These are phyloP conservation scores for Hoplias malabaricus DNA, from an alignment of 2,113 vertebrate species.

Conservation along the genomic window DNA sequence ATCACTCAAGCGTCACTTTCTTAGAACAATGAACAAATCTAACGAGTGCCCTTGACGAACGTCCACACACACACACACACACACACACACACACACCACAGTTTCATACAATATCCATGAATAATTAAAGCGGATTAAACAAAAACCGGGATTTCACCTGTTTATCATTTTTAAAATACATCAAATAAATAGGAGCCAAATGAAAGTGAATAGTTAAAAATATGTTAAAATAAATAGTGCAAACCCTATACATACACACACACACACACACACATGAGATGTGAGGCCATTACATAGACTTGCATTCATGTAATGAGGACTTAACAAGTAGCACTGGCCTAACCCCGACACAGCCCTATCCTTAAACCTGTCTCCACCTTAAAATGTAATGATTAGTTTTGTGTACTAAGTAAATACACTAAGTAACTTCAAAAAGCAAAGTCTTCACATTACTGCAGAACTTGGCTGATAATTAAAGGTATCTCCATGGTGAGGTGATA, in stretches of 20 bases:
- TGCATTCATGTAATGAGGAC: no score
- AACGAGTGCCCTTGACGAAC: conserved; percentile 50
- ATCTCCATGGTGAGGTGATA: conserved; percentile 21
- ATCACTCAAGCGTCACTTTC: conserved; percentile 45
- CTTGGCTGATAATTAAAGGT: neutral
- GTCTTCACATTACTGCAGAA: conserved; percentile 5
- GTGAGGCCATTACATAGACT: no score
- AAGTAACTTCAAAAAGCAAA: neutral
- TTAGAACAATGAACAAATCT: conserved; percentile 53
- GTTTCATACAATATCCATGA: conserved; percentile 53
- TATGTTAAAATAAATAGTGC: conserved; percentile 13
- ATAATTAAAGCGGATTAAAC: conserved; percentile 60
- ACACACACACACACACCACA: conserved; percentile 48
- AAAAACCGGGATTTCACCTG: conserved; percentile 58
- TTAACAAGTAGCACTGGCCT: no score
- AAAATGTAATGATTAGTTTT: no score
- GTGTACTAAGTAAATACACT: no score
- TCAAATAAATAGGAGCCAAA: conserved; percentile 56
- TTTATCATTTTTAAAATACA: conserved; percentile 49
- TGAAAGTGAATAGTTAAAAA: conserved; percentile 46
- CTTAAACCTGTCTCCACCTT: no score
- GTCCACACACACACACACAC: conserved; percentile 48
- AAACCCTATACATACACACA: neutral
- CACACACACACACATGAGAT: neutral
- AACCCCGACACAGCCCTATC: no score